Percentiles rank a stretch among this genome's conserved stretches.
Evolutionary conservation across 2,113 vertebrate species (phyloP).

Genomic region (Gasterosteus aculeatus): DNA sequence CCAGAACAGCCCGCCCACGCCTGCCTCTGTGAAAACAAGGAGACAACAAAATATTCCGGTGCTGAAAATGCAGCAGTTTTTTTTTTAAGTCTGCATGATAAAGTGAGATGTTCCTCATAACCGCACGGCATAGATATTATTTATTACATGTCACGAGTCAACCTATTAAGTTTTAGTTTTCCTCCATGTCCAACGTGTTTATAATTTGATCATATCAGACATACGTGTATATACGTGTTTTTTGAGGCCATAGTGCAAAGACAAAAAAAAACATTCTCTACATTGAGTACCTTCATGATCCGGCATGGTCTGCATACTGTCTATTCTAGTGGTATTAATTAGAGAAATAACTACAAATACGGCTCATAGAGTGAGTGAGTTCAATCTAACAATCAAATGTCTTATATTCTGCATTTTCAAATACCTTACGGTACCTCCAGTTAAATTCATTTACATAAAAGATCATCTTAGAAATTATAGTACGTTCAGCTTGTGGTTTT

Average conservation of each 20-base stretch:
- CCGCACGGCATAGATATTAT: not conserved
- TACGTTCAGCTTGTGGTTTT: slow-evolving; percentile 9
- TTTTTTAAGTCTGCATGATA: not conserved
- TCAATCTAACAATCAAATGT: not conserved
- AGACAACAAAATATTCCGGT: slow-evolving; percentile 4
- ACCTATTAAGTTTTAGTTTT: not conserved
- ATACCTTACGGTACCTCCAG: not conserved
- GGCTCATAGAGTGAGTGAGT: not conserved
- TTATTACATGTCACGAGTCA: not conserved
- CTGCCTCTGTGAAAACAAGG: slow-evolving; percentile 80
- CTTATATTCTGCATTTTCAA: not conserved
- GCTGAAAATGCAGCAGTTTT: not conserved
- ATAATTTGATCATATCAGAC: not conserved
- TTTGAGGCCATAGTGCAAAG: too few relatives aligned
- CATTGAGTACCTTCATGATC: not conserved
- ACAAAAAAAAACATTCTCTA: too few relatives aligned
- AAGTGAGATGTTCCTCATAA: not conserved
- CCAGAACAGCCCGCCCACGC: slow-evolving; percentile 83
- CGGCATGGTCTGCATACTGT: not conserved
- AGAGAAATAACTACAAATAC: not conserved
- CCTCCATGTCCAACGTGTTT: not conserved
- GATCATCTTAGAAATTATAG: slow-evolving; percentile 1
- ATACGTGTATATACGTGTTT: not conserved
- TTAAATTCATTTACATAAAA: not conserved
- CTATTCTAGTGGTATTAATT: not conserved